Evolutionary conservation across 2,113 vertebrate species (phyloP).

Genomic region (Ranitomeya imitator): DNA sequence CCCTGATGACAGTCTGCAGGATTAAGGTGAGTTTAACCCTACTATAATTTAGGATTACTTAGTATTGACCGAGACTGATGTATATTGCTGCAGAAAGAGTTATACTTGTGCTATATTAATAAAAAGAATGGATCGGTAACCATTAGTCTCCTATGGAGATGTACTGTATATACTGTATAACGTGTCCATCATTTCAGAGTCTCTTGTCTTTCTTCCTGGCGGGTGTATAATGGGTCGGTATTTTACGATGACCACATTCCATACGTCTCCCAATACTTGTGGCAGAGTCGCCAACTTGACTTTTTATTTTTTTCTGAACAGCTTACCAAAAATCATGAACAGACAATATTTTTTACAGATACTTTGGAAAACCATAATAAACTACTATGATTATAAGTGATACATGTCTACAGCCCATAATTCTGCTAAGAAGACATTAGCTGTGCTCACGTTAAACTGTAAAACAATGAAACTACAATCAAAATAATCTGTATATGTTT

Average conservation of each 20-base stretch:
- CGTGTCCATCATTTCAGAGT: not conserved
- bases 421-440: too few species aligned
- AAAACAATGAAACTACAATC: too few species aligned
- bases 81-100: not conserved
- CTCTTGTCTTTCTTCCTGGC: not conserved
- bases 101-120: not conserved
- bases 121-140: not conserved
- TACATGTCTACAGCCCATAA: too few species aligned
- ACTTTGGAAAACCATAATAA: too few species aligned
- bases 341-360: too few species aligned
- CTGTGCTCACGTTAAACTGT: too few species aligned
- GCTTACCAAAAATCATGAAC: too few species aligned
- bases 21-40: not conserved
- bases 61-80: not conserved
- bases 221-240: not conserved
- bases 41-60: not conserved
- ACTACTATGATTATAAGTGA: too few species aligned
- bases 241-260: not conserved
- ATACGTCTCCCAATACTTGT: not conserved
- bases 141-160: not conserved
- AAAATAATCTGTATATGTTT: too few species aligned
- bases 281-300: too few species aligned
- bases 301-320: too few species aligned
- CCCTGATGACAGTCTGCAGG: not conserved
- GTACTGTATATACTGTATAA: not conserved